Conservation (phyloP, 2,888 invertebrate genomes). For the Neria commutata region DNA sequence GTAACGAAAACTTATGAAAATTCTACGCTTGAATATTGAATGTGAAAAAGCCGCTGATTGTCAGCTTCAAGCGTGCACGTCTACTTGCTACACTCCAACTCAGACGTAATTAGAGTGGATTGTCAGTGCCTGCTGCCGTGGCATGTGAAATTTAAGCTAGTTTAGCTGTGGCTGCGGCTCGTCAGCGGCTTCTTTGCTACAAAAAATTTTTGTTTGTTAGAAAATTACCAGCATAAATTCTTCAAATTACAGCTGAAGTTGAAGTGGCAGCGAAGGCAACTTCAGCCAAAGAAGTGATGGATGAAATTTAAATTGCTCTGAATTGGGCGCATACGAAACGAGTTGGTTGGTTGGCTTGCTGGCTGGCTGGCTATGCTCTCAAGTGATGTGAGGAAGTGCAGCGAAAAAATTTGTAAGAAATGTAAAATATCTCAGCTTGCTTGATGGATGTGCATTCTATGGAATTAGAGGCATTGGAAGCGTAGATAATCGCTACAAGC, state of each 20-base stretch:
- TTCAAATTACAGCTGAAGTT: neutral
- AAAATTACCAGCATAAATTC: neutral
- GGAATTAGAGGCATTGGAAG: no score
- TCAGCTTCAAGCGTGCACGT: conserved; percentile 14
- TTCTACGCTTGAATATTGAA: neutral
- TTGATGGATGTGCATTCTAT: no score
- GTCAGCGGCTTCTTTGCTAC: neutral
- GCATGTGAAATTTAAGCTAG: neutral
- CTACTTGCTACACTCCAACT: neutral
- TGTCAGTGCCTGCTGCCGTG: no score
- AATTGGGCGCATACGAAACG: no score
- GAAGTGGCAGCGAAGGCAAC: no score
- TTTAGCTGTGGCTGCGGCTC: neutral
- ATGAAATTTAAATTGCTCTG: neutral
- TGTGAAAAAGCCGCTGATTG: conserved; percentile 11
- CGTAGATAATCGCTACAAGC: no score
- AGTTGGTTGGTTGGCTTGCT: no score
- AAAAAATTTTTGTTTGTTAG: neutral
- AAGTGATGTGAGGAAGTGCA: no score
- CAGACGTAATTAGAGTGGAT: no score
- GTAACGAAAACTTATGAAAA: neutral
- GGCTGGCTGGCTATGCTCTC: no score
- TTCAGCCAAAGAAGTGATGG: neutral
- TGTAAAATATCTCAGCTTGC: no score
- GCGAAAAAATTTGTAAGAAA: no score